These are phyloP conservation scores for Eupithecia exiguata DNA, from an alignment of 2,888 invertebrate genomes.

Conservation along the genomic window DNA sequence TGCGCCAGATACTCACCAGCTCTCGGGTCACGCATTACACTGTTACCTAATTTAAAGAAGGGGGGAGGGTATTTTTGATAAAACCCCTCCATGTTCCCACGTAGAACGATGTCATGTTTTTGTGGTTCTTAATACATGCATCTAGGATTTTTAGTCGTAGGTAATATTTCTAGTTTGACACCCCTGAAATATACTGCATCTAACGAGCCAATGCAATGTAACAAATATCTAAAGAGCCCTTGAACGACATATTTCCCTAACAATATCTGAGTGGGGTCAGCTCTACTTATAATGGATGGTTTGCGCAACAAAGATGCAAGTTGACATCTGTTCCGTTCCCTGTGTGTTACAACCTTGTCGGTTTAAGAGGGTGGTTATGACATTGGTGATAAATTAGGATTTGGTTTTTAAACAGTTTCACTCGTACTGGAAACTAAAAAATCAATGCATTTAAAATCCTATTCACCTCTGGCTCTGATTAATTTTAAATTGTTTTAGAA, in stretches of 20 bases:
- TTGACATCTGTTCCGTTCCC: constrained; percentile 63
- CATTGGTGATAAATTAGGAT: background rate
- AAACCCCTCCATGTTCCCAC: background rate
- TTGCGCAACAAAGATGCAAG: constrained; percentile 58
- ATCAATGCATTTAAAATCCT: too few relatives aligned
- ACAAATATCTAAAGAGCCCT: constrained; percentile 59
- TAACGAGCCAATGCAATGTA: constrained; percentile 51
- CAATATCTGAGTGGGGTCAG: constrained; percentile 44
- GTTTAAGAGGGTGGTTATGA: constrained; percentile 30
- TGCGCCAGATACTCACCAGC: too few relatives aligned
- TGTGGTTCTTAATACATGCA: background rate
- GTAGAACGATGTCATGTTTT: background rate
- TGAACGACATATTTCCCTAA: constrained; percentile 23
- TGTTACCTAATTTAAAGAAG: background rate
- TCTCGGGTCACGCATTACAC: too few relatives aligned
- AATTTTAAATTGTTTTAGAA: background rate
- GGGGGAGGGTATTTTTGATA: background rate
- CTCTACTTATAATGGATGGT: constrained; percentile 48
- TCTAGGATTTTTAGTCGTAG: background rate
- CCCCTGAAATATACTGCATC: constrained; percentile 60
- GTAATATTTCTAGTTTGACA: constrained; percentile 4
- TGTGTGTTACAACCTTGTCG: constrained; percentile 51
- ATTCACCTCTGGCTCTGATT: too few relatives aligned
- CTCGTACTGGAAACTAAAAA: background rate
- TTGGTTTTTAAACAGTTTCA: too few relatives aligned